Evolutionary conservation across 2,113 vertebrate species (phyloP), one percentile per base, ranked within the genome.

Genomic region (Ctenodactylus gundi): DNA sequence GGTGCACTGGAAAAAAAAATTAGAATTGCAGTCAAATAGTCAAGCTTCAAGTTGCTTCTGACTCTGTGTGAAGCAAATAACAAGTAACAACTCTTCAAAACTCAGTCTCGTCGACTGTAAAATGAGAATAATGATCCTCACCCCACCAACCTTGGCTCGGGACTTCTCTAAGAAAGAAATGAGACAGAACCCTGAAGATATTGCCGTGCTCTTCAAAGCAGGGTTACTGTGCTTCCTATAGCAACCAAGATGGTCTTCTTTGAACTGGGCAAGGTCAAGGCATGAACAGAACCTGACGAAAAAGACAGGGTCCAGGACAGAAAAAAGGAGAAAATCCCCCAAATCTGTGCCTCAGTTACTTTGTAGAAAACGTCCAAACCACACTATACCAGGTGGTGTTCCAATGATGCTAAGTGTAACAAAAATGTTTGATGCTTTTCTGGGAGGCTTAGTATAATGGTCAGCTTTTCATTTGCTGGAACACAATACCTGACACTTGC

Each of bases 1-100:
- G 36, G 87, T 58, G 15, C 64, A 41, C 62, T 94, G 68, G 13
- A 80, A 93, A 91, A 75, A n/a, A 81, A 31, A 95, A 88, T 72
- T 77, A 62, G 75, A 89, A 58, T 57, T 86, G 17, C 0, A 1
- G 64, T 65, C 49, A 89, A 83, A 77, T 4, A 49, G n/a, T 46
- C 73, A 44, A 27, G 80, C 53, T 81, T 86, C 68, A 73, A 51
- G 87, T 58, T 2, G 20, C 31, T 57, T 64, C 51, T 36, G 39
- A 58, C 94, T 68, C 68, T 62, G 57, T 89, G 80, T 7, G 31
- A 86, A 91, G 84, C 68, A 83, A 90, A 84, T 39, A 80, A 77
- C 53, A 64, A 90, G 81, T 62, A 77, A 93, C 80, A 93, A 82
- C n/a, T 73, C 91, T 93, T 85, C 2, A 2, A 92, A 93, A 88